Percentiles rank a stretch among this genome's conserved stretches.
phyloP scores from a whole-genome alignment of 2,888 invertebrate species.

The Drosophila percnosoma region DNA sequence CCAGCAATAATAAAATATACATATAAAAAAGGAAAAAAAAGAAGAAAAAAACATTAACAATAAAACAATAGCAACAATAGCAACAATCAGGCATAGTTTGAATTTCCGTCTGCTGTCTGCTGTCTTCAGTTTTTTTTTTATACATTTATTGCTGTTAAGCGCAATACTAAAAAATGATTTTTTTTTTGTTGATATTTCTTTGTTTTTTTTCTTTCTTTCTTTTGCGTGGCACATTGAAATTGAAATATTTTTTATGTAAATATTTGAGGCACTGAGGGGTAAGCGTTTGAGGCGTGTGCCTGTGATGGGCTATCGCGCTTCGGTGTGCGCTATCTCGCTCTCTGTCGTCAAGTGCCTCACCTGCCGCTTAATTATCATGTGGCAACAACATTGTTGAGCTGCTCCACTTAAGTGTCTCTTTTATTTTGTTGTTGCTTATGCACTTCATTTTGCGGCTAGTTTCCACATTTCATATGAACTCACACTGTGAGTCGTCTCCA shows the following conservation, averaged over 20 bases:
- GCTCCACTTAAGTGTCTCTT: constrained; percentile 49
- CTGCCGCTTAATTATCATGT: constrained; percentile 55
- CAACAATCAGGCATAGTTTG: constrained; percentile 25
- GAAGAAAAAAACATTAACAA: constrained; percentile 22
- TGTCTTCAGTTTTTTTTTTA: constrained; percentile 1
- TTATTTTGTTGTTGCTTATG: constrained; percentile 24
- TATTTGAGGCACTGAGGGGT: constrained; percentile 26
- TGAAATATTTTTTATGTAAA: constrained; percentile 61
- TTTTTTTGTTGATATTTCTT: constrained; percentile 4
- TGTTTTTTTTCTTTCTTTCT: constrained; percentile 1
- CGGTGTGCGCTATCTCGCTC: constrained; percentile 2
- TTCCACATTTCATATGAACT: constrained; percentile 67
- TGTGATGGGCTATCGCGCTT: constrained; percentile 25
- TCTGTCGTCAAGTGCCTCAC: constrained; percentile 28
- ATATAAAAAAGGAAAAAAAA: constrained; percentile 1
- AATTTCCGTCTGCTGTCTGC: constrained; percentile 10
- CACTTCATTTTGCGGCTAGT: constrained; percentile 47
- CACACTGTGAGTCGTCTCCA: constrained; percentile 2
- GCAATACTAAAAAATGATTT: constrained; percentile 15
- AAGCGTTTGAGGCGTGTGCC: constrained; percentile 28
- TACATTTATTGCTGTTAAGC: constrained; percentile 27
- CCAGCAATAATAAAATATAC: constrained; percentile 37
- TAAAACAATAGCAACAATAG: constrained; percentile 19
- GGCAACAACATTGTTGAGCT: constrained; percentile 47
- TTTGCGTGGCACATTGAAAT: constrained; percentile 37